These are phyloP conservation scores for Napeogenes sylphis DNA, from an alignment of 2,888 invertebrate genomes.

Conservation along the genomic window DNA sequence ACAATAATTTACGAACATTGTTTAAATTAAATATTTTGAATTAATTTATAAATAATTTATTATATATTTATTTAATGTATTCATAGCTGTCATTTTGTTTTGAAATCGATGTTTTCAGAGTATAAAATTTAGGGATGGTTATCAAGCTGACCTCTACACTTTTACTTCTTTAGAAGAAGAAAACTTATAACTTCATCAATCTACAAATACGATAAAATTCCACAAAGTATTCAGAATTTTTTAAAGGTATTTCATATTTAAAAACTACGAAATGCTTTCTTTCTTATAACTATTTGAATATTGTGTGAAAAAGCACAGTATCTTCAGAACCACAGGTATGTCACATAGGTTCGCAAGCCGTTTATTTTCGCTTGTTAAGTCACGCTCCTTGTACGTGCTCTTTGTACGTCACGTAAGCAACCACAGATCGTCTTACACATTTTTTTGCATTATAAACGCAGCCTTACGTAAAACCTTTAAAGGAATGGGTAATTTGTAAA, in stretches of 20 bases:
- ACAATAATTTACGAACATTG: background rate
- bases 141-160: too few relatives aligned
- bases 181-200: too few relatives aligned
- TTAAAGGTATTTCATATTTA: too few relatives aligned
- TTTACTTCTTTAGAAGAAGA: too few relatives aligned
- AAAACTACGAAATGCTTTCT: background rate
- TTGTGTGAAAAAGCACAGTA: background rate
- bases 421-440: background rate
- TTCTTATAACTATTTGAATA: background rate
- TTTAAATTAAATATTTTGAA: background rate
- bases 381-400: constrained; percentile 7
- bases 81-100: too few relatives aligned
- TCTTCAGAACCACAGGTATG: background rate
- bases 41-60: too few relatives aligned
- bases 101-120: too few relatives aligned
- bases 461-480: background rate
- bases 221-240: too few relatives aligned
- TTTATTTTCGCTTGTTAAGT: constrained; percentile 14
- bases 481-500: too few relatives aligned
- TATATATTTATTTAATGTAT: too few relatives aligned
- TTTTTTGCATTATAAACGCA: constrained; percentile 1
- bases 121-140: too few relatives aligned
- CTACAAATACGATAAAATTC: too few relatives aligned
- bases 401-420: background rate
- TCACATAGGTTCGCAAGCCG: background rate